Conservation (phyloP, 2,888 invertebrate species). For the Agrochola macilenta region DNA sequence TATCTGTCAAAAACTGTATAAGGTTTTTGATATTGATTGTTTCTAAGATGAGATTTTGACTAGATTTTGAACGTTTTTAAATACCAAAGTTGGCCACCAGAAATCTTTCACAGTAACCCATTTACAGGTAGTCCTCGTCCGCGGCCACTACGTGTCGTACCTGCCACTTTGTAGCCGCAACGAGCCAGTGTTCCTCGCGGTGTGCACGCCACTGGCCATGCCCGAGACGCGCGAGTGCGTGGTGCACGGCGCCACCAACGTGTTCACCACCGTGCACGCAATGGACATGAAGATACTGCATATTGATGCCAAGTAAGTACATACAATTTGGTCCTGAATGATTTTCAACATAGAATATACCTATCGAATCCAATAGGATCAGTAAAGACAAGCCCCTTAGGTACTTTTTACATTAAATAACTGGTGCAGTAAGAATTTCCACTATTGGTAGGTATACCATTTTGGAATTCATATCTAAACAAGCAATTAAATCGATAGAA, state of each 20-base stretch:
- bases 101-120: background rate
- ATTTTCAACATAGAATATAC: background rate
- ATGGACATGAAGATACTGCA: slow-evolving; percentile 99
- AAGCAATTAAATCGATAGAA: background rate
- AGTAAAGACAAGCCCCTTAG: background rate
- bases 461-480: background rate
- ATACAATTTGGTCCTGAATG: background rate
- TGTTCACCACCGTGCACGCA: slow-evolving; percentile 98
- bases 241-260: slow-evolving; percentile 98
- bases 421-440: background rate
- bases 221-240: slow-evolving; percentile 99
- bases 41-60: background rate
- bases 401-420: no score
- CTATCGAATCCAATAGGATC: background rate
- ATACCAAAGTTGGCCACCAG: background rate
- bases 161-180: slow-evolving; percentile 97
- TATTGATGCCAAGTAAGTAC: slow-evolving; percentile 97
- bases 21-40: background rate
- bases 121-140: slow-evolving; percentile 97
- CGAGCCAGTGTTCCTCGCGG: slow-evolving; percentile 98
- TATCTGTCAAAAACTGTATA: background rate
- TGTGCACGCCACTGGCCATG: slow-evolving; percentile 99
- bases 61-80: background rate
- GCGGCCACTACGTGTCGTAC: slow-evolving; percentile 98
- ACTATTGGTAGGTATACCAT: no score